These are phyloP conservation scores for Heliconius ethilla DNA, from an alignment of 2,888 invertebrate genomes.

Conservation along the genomic window DNA sequence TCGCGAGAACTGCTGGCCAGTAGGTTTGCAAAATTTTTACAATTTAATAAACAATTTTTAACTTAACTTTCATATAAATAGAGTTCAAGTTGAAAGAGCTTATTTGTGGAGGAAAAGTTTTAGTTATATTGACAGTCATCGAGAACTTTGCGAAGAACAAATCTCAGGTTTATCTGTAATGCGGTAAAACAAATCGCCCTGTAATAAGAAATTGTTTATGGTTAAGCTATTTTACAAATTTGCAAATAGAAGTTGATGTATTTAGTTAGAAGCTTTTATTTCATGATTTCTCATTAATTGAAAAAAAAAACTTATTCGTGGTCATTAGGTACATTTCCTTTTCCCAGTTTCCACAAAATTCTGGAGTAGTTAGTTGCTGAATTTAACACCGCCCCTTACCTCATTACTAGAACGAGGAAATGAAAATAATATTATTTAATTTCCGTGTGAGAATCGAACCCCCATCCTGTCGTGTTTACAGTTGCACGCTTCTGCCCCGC, in stretches of 20 bases:
- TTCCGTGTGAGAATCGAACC: too few relatives aligned
- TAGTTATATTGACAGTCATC: slow-evolving; percentile 41
- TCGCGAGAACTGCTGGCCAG: slow-evolving; percentile 77
- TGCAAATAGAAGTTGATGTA: background rate
- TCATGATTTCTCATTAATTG: too few relatives aligned
- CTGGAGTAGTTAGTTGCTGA: background rate
- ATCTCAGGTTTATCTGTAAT: slow-evolving; percentile 43
- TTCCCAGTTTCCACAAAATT: background rate
- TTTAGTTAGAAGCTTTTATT: background rate
- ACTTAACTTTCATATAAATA: slow-evolving; percentile 52
- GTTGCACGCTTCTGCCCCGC: too few relatives aligned
- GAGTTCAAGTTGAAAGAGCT: slow-evolving; percentile 41
- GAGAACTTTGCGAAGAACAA: slow-evolving; percentile 42
- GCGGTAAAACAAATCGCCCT: slow-evolving; percentile 40
- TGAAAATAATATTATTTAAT: background rate
- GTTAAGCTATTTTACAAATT: slow-evolving; percentile 27
- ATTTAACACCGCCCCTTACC: background rate
- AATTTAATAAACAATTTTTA: slow-evolving; percentile 56
- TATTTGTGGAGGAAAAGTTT: slow-evolving; percentile 31
- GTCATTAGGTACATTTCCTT: background rate
- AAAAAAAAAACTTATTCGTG: too few relatives aligned
- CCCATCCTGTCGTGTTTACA: too few relatives aligned
- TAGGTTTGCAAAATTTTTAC: slow-evolving; percentile 60
- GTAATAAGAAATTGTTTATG: slow-evolving; percentile 36
- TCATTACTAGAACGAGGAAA: background rate